These are phyloP conservation scores for Molossus alvarezi DNA, from an alignment of 2,797 vertebrate species.

Conservation along the genomic window DNA sequence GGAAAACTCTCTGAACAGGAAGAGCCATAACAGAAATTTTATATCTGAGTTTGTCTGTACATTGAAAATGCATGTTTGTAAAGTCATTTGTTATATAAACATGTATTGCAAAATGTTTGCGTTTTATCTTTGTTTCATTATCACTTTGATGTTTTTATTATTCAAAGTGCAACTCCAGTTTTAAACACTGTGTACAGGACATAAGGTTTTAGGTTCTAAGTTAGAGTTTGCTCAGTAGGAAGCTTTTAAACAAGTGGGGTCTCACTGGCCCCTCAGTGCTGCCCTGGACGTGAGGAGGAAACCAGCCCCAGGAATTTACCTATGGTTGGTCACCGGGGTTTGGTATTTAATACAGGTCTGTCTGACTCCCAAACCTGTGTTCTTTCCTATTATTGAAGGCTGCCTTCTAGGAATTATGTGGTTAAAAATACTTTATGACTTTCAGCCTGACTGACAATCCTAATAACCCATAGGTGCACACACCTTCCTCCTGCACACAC, in stretches of 20 bases:
- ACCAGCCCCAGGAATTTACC: background rate
- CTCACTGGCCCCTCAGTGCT: background rate
- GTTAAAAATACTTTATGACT: conserved; percentile 40
- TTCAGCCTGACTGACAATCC: background rate
- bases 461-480: background rate
- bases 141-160: conserved; percentile 45
- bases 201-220: conserved; percentile 1
- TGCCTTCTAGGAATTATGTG: conserved; percentile 36
- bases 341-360: background rate
- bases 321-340: background rate
- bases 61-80: background rate
- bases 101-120: background rate
- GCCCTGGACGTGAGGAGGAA: background rate
- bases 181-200: background rate
- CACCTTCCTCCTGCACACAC: background rate
- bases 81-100: conserved; percentile 44
- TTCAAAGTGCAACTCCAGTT: background rate
- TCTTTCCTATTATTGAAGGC: conserved; percentile 23
- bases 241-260: background rate
- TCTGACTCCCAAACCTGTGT: background rate
- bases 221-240: background rate
- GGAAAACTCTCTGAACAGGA: background rate
- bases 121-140: conserved; percentile 26
- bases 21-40: background rate
- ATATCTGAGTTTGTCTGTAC: background rate